Base-by-base conservation (phyloP, 2,797 vertebrate species). In the Loris lydekkerianus region DNA sequence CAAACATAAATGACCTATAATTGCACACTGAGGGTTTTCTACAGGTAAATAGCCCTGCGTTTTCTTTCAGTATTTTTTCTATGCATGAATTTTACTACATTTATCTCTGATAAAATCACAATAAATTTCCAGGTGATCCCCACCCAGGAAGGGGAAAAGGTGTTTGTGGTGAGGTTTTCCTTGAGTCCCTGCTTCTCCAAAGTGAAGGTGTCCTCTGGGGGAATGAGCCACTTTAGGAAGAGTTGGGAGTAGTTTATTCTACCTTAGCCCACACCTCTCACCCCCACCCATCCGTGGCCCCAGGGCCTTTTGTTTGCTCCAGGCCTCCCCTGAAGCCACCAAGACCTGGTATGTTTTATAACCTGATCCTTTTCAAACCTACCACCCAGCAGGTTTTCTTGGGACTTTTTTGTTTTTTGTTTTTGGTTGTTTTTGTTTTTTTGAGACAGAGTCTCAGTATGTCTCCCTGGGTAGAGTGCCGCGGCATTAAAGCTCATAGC, bases 1-100 rank as follows among this genome's bases (percentile, higher is more conserved):
- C 14, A 96, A 93, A 94, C 78, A 77, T 80, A 91, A 97, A 97
- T 92, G 92, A 84, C 86, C 89, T 92, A 25, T 96, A 94, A 97
- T 91, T 89, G 76, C 58, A 86, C 91, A 34, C 78, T 37, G 70
- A 94, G 61, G 78, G 92, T 95, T 96, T 95, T 84, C 93, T 80
- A 56, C 60, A 34, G 56, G 60, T 65, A 91, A 70, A n/a, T 25
- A 70, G 69, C 49, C 27, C 31, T 34, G 23, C 27, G 73, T 73
- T 90, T 86, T 63, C 67, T 95, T 96, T 96, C 69, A 73, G n/a
- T 61, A 67, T n/a, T 78, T 95, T 93, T 92, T n/a, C 86, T 86
- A 65, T 21, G 63, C 69, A 70, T 63, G 70, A 69, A 95, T 94
- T 86, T 90, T 29, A 0, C 46, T 72, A 53, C 31, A 25, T 92